Evolutionary conservation across 2,113 vertebrate species (phyloP).

Genomic region (Dasyurus viverrinus): DNA sequence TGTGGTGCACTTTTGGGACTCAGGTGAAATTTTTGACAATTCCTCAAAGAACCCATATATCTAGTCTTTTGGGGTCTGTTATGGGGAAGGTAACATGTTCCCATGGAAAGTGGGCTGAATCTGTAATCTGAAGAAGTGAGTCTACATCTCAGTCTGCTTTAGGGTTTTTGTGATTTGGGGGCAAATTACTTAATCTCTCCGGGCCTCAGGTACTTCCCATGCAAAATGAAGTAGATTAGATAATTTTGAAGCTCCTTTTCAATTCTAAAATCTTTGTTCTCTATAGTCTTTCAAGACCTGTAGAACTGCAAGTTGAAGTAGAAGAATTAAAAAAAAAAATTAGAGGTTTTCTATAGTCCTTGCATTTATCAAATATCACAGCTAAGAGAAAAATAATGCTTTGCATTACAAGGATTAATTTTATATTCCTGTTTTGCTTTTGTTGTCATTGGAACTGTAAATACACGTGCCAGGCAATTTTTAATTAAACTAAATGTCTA

Average conservation of each 20-base stretch:
- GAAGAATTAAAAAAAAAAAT: slow-evolving; percentile 18
- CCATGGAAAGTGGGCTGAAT: not conserved
- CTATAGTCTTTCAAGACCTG: slow-evolving; percentile 8
- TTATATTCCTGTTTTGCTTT: slow-evolving; percentile 48
- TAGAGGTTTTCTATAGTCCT: slow-evolving; percentile 12
- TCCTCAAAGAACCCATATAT: not conserved
- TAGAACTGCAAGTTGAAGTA: slow-evolving; percentile 18
- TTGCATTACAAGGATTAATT: slow-evolving; percentile 7
- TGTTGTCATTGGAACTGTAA: slow-evolving; percentile 36
- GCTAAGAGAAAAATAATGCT: not conserved
- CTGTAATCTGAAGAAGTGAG: not conserved
- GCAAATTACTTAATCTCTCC: not conserved
- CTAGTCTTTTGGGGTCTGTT: not conserved
- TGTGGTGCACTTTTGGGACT: not conserved
- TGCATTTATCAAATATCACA: slow-evolving; percentile 40
- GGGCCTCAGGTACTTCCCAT: not conserved
- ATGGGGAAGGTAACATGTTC: not conserved
- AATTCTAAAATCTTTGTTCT: slow-evolving; percentile 1
- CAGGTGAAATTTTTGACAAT: not conserved
- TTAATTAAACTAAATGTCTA: slow-evolving; percentile 27
- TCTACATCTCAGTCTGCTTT: not conserved
- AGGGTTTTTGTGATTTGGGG: not conserved
- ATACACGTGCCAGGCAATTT: not conserved
- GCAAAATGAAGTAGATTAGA: not conserved
- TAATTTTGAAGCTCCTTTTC: not conserved